Evolutionary conservation across 2,888 invertebrate species (phyloP).

Genomic region (Antheraea assamensis): DNA sequence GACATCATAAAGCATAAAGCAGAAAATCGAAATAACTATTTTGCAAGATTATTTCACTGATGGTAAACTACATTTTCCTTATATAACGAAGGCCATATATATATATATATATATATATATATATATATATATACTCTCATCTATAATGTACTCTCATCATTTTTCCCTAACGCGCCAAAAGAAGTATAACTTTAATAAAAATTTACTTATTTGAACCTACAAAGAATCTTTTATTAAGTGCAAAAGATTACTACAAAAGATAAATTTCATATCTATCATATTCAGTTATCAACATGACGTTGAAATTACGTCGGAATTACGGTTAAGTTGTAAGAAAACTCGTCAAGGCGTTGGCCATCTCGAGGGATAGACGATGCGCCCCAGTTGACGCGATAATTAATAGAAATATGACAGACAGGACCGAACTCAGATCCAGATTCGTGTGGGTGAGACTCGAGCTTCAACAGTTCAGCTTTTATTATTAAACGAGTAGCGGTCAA

Average conservation of each 20-base stretch:
- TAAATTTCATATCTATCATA: background rate
- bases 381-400: conserved; percentile 71
- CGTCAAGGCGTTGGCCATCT: conserved; percentile 43
- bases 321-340: conserved; percentile 34
- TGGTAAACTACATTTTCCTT: no score
- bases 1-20: no score
- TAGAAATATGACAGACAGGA: conserved; percentile 61
- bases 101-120: no score
- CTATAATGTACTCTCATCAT: no score
- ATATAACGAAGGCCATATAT: no score
- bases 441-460: background rate
- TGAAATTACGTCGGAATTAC: conserved; percentile 13
- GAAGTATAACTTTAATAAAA: background rate
- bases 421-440: conserved; percentile 30
- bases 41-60: no score
- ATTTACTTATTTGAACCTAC: background rate
- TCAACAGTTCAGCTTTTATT: background rate
- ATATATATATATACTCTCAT: no score
- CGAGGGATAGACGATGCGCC: conserved; percentile 54
- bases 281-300: background rate
- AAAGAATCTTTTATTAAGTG: background rate
- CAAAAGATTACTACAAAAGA: background rate
- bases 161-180: no score
- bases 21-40: no score
- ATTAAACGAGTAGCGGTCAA: background rate